Percentiles rank a stretch among this genome's conserved stretches.
Conservation (phyloP, 2,797 vertebrate species). For the Prionace glauca region DNA sequence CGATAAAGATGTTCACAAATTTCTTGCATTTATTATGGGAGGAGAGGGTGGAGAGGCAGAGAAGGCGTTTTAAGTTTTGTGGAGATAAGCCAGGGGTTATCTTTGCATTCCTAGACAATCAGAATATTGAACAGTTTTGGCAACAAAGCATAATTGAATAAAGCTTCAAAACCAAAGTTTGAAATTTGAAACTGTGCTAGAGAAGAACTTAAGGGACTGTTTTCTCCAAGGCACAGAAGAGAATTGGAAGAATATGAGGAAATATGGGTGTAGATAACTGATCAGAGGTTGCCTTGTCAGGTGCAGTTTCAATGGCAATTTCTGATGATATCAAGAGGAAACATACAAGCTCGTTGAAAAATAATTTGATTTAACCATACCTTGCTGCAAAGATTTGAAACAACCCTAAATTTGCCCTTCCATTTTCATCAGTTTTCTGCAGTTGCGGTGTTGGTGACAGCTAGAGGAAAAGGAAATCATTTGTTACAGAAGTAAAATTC, state of each 20-base stretch:
- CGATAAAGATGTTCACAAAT: no score
- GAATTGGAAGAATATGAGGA: not conserved
- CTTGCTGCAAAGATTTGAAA: constrained; percentile 62
- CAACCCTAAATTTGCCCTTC: constrained; percentile 66
- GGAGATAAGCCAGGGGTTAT: no score
- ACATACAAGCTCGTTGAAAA: not conserved
- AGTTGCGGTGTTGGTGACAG: constrained; percentile 61
- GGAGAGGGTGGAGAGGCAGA: no score
- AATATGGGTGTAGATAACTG: not conserved
- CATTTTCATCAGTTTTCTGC: constrained; percentile 64
- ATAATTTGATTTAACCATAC: constrained; percentile 57
- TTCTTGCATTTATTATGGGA: no score
- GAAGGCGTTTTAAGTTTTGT: no score
- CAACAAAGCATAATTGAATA: no score
- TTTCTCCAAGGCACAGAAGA: not conserved
- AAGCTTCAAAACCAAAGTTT: no score
- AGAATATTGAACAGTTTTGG: no score
- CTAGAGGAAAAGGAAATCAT: constrained; percentile 53
- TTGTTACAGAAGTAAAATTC: not conserved
- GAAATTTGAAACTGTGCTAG: no score
- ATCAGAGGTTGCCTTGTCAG: not conserved
- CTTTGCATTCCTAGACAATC: no score
- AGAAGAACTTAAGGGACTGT: not conserved
- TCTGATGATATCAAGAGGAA: not conserved
- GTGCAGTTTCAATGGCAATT: not conserved